A percentile compares a stretch with the other conserved stretches of the same genome.
phyloP scores from a whole-genome alignment of 2,113 vertebrate genomes.

The Stegastes partitus region DNA sequence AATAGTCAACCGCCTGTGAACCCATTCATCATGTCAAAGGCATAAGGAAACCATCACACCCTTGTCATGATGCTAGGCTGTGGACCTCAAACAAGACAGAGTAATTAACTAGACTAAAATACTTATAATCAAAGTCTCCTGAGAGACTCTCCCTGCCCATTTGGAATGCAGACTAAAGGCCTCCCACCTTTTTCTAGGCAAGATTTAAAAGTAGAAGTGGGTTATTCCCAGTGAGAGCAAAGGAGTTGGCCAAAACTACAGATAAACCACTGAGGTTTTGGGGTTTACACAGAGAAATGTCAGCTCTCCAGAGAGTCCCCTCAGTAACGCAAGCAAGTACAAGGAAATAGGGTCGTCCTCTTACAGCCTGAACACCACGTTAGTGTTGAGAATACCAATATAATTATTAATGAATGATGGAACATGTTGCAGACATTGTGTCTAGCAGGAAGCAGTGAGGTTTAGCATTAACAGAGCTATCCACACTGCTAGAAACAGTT shows the following conservation, averaged over 20 bases:
- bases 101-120: conserved; percentile 46
- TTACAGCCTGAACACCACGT: conserved; percentile 16
- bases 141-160: conserved; percentile 30
- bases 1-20: neutral
- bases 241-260: conserved; percentile 32
- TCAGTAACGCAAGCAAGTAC: conserved; percentile 36
- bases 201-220: conserved; percentile 46
- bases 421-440: neutral
- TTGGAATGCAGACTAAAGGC: conserved; percentile 46
- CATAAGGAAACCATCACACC: conserved; percentile 26
- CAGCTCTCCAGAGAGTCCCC: conserved; percentile 29
- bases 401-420: conserved; percentile 13
- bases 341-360: conserved; percentile 19
- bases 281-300: conserved; percentile 43
- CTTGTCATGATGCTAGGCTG: neutral
- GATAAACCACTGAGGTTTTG: conserved; percentile 28
- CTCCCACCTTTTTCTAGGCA: conserved; percentile 37
- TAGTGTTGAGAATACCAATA: neutral
- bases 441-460: neutral
- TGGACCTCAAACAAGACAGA: conserved; percentile 20
- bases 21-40: neutral
- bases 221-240: conserved; percentile 53
- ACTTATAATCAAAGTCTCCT: conserved; percentile 43
- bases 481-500: neutral
- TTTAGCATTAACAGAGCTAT: neutral